phyloP scores from a whole-genome alignment of 1,140 invertebrate species.

The Andrena cerasifolii region DNA sequence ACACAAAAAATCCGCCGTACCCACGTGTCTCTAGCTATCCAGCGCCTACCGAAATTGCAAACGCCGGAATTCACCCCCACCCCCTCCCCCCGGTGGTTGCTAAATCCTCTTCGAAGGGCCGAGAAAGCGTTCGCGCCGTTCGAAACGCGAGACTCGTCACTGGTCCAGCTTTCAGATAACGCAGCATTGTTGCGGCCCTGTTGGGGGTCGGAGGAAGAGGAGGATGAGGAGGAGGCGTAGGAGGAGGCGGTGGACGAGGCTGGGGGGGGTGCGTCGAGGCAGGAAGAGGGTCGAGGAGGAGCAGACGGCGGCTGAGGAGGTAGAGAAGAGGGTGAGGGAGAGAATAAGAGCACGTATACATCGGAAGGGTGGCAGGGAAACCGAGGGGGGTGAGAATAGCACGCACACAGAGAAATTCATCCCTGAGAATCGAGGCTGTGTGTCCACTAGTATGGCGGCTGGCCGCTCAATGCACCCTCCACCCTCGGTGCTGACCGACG shows the following conservation, averaged over 20 bases:
- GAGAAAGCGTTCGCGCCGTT: constrained; percentile 15
- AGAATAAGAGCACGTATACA: constrained; percentile 62
- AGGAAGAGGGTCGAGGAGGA: constrained; percentile 63
- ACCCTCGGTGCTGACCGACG: constrained; percentile 78
- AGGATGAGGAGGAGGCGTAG: constrained; percentile 52
- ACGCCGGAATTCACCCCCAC: not conserved
- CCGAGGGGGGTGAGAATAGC: constrained; percentile 59
- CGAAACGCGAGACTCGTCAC: constrained; percentile 33
- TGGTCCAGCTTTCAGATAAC: constrained; percentile 61
- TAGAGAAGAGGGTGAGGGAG: constrained; percentile 59
- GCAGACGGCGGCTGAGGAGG: constrained; percentile 51
- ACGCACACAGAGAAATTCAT: constrained; percentile 77
- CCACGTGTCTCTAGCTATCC: not conserved
- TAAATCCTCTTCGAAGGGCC: not conserved
- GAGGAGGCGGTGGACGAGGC: constrained; percentile 60
- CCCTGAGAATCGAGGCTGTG: constrained; percentile 73
- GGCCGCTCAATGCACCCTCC: constrained; percentile 71
- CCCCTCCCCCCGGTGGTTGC: too few relatives aligned
- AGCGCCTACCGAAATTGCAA: not conserved
- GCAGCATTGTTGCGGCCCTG: constrained; percentile 67
- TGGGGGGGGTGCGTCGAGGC: constrained; percentile 3
- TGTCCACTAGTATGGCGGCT: constrained; percentile 81
- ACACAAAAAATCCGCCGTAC: not conserved
- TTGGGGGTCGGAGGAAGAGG: not conserved
- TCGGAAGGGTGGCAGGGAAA: constrained; percentile 63